Evolutionary conservation across 1,140 invertebrate species (phyloP), one percentile per base, ranked within the genome.

Genomic region (Tetraneura akinire): DNA sequence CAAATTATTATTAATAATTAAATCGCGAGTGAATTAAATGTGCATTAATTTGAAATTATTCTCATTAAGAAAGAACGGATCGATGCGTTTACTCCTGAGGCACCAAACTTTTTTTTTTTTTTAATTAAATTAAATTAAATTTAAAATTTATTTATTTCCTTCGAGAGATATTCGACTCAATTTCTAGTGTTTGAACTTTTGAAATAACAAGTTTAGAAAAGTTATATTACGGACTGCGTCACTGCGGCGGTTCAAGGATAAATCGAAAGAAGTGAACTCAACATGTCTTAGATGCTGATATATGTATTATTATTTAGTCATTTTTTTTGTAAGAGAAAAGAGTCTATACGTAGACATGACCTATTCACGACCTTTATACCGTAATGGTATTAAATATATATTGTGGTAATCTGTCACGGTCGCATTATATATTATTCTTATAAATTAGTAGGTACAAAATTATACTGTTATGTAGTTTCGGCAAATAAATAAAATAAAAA

Each of bases 271-370:
- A 45, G 42, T 64, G 32, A 68, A n/a, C n/a, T n/a, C 21, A 21
- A 21, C 4, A n/a, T n/a, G n/a, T n/a, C n/a, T n/a, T n/a, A n/a
- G n/a, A n/a, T 68, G 32, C 16, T 66, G 10, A 37, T 21, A n/a
- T 42, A 68, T 68, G 32, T 37, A 37, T 37, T 37, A 37, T 37
- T 37, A 37, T 37, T 4, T 45, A 68, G 37, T 68, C n/a, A 68
- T 45, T 64, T 64, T 37, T 37, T 37, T 4, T n/a, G 29, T 18
- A 18, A n/a, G n/a, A n/a, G n/a, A 66, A 66, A 66, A n/a, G 29
- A 37, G 29, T n/a, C n/a, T n/a, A n/a, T 62, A 62, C 21, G n/a
- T 21, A 64, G 29, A 64, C 32, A 62, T 45, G 64, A 68, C 37
- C 64, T 14, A n/a, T 16, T 45, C 64, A 45, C 37, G 64, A 68